phyloP scores from a whole-genome alignment of 2,888 invertebrate species.

The Drosophila koepferae region DNA sequence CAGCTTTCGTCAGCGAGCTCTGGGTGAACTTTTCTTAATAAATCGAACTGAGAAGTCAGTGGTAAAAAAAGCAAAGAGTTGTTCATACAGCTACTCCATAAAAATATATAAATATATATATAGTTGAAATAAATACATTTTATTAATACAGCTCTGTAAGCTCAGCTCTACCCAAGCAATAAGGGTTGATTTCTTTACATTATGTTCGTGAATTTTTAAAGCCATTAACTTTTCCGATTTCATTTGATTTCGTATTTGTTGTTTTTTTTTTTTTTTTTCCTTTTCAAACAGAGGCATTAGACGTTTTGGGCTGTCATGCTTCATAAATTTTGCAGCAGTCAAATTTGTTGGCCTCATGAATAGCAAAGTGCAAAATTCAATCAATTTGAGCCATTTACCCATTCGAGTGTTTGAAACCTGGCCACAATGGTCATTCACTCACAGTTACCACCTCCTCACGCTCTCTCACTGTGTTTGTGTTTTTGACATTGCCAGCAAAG shows the following conservation, averaged over 20 bases:
- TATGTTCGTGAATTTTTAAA: conserved; percentile 3
- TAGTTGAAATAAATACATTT: not conserved
- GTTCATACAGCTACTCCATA: not conserved
- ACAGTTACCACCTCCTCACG: not conserved
- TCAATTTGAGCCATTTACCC: conserved; percentile 78
- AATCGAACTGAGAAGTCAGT: conserved; percentile 52
- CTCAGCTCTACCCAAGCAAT: not conserved
- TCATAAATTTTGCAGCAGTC: conserved; percentile 64
- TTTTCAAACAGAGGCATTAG: conserved; percentile 6
- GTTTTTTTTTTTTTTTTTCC: not conserved
- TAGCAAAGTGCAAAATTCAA: conserved; percentile 79
- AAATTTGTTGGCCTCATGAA: conserved; percentile 77
- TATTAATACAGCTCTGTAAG: not conserved
- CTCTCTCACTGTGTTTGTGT: conserved; percentile 37
- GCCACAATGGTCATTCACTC: conserved; percentile 59
- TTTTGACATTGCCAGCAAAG: conserved; percentile 58
- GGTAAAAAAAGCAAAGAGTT: conserved; percentile 12
- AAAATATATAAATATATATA: not conserved
- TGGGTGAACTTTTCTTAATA: conserved; percentile 60
- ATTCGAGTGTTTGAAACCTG: conserved; percentile 52
- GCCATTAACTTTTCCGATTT: conserved; percentile 25
- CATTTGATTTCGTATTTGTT: conserved; percentile 24
- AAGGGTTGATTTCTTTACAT: conserved; percentile 18
- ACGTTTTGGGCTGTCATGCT: conserved; percentile 47
- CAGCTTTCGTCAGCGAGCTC: conserved; percentile 7